Evolutionary conservation across 2,888 invertebrate species (phyloP), one percentile per base, ranked within the genome.

Genomic region (Heteromurus nitidus): DNA sequence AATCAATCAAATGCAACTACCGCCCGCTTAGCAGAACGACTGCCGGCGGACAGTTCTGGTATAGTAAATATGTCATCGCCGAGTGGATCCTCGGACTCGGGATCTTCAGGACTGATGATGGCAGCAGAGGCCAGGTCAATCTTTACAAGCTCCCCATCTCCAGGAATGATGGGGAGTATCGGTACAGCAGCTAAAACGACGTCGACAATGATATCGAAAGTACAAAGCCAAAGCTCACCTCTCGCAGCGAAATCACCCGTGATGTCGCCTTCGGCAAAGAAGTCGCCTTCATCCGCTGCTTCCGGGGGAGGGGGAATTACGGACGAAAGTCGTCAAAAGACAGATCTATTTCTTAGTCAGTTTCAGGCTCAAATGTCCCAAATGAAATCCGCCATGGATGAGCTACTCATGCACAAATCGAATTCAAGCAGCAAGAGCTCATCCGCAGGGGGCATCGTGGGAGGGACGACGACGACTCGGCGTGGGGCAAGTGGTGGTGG

Each of bases 321-420:
- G 1, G 80, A 79, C 0, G 62, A 64, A 60, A 69, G 68, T 31
- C 76, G 82, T 60, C 83, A 84, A 73, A 84, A 75, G 74, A 83
- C 86, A 65, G 85, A 85, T 68, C 26, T 83, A 18, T 85, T 86
- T 68, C 75, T 86, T 24, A 84, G 76, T 70, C 85, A 86, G 67
- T 86, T 87, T 80, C 86, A 86, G 84, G 86, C 82, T 28, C 87
- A 87, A 85, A 86, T 87, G 87, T 83, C 86, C 22, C 86, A 87
- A 85, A 84, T 87, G 85, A 86, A 85, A 53, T 77, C 83, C 0
- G 87, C 86, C 5, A 85, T 87, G 85, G 86, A 87, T 75, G 86
- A 85, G 69, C 67, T 73, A 68, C 65, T 76, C 47, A 73, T 55
- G 69, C 47, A 74, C 72, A 28, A 50, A 47, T 47, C 64, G 22